These are phyloP conservation scores for Henricia sp. DNA, from an alignment of 53 echinoderm and acorn worm species.

Conservation along the genomic window DNA sequence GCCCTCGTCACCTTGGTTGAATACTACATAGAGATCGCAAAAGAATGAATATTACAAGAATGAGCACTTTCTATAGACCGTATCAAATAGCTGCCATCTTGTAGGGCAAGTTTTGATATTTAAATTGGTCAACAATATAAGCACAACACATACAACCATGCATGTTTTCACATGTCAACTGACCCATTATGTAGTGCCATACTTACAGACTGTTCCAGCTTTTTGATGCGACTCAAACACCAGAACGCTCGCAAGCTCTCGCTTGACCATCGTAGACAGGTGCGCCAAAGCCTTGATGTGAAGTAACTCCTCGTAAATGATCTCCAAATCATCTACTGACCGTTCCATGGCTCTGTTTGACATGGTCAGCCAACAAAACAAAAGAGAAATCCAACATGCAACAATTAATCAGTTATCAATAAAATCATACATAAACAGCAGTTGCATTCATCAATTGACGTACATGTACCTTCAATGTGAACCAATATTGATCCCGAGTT, in stretches of 20 bases:
- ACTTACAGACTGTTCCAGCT: conserved; percentile 99
- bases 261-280: conserved; percentile 96
- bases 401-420: background rate
- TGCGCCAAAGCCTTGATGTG: conserved; percentile 98
- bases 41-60: background rate
- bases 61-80: background rate
- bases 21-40: conserved; percentile 70
- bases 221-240: conserved; percentile 92
- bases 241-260: conserved; percentile 93
- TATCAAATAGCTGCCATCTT: too few species aligned
- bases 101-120: too few species aligned
- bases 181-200: background rate
- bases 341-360: conserved; percentile 82
- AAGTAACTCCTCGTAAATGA: conserved; percentile 97
- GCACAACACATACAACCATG: too few species aligned
- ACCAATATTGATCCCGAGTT: background rate
- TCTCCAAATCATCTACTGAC: conserved; percentile 93
- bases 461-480: background rate
- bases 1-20: conserved; percentile 98
- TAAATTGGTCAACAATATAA: too few species aligned
- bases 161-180: too few species aligned
- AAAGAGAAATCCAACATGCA: background rate
- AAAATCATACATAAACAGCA: conserved; percentile 21
- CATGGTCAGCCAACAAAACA: conserved; percentile 30
- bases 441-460: background rate